These are phyloP conservation scores for Drosophila pseudoobscura DNA, from an alignment of 1,140 invertebrate species.

Conservation along the genomic window DNA sequence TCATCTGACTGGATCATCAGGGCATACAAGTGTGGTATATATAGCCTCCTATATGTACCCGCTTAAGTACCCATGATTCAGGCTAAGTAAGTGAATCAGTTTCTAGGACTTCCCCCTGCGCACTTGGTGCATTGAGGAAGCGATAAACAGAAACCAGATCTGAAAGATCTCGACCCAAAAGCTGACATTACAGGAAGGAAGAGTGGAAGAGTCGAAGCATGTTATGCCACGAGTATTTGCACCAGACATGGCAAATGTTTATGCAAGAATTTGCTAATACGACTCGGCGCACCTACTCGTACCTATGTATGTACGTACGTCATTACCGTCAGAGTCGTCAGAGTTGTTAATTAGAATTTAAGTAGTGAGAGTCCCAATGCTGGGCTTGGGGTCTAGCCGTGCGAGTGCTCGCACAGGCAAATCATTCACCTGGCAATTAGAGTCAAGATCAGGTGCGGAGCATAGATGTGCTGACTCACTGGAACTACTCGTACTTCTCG, in stretches of 20 bases:
- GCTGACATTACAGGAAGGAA: conserved; percentile 37
- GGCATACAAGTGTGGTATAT: conserved; percentile 18
- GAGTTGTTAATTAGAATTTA: conserved; percentile 57
- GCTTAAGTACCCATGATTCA: conserved; percentile 29
- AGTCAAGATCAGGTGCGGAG: conserved; percentile 19
- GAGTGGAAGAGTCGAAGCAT: conserved; percentile 3
- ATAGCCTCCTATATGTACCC: conserved; percentile 12
- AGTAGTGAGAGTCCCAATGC: conserved; percentile 41
- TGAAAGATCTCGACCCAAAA: conserved; percentile 7
- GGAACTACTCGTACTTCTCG: no score
- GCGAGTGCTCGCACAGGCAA: neutral
- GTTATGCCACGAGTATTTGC: conserved; percentile 20
- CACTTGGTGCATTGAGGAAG: conserved; percentile 32
- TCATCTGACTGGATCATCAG: conserved; percentile 35
- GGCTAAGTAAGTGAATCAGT: conserved; percentile 10
- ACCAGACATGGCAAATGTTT: conserved; percentile 40
- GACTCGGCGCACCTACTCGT: conserved; percentile 43
- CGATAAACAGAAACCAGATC: conserved; percentile 41
- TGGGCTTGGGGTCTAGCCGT: conserved; percentile 1
- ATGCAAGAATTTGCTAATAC: conserved; percentile 51
- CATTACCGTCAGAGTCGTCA: conserved; percentile 36
- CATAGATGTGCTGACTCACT: conserved; percentile 17
- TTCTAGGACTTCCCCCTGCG: conserved; percentile 42
- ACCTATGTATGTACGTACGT: conserved; percentile 41
- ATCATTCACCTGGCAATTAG: conserved; percentile 55